Conservation (phyloP, 2,113 vertebrate species). For the Laterallus jamaicensis region DNA sequence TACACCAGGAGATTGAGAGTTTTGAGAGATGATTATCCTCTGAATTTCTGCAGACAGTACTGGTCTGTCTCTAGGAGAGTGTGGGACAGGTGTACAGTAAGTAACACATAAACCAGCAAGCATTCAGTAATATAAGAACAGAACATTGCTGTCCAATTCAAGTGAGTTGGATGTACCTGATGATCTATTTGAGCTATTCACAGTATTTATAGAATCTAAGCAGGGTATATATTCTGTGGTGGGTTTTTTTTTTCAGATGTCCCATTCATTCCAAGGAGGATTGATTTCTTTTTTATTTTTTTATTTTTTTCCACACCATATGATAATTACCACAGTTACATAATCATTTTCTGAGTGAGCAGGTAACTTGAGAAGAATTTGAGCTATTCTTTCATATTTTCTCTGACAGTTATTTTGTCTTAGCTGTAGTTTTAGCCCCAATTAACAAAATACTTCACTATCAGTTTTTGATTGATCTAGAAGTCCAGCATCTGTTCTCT, state of each 20-base stretch:
- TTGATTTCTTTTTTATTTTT: neutral
- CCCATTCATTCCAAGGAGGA: neutral
- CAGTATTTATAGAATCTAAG: neutral
- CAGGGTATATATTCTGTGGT: neutral
- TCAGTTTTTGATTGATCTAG: too few species aligned
- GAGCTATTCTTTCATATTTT: neutral
- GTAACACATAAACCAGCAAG: neutral
- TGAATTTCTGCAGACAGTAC: neutral
- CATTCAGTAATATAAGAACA: neutral
- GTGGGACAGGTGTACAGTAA: neutral
- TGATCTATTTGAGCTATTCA: neutral
- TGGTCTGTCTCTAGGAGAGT: neutral
- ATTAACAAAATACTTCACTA: conserved; percentile 56
- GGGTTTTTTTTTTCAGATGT: neutral
- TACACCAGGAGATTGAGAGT: neutral
- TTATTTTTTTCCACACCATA: neutral
- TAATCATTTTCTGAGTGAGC: neutral
- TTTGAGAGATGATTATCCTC: neutral
- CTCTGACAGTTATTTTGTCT: neutral
- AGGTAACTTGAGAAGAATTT: neutral
- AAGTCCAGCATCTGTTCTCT: conserved; percentile 72
- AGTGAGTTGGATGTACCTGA: neutral
- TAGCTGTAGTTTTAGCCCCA: conserved; percentile 35
- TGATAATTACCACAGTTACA: neutral
- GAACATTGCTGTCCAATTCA: neutral